Evolutionary conservation across 2,113 vertebrate species (phyloP).

Genomic region (Melozone crissalis): DNA sequence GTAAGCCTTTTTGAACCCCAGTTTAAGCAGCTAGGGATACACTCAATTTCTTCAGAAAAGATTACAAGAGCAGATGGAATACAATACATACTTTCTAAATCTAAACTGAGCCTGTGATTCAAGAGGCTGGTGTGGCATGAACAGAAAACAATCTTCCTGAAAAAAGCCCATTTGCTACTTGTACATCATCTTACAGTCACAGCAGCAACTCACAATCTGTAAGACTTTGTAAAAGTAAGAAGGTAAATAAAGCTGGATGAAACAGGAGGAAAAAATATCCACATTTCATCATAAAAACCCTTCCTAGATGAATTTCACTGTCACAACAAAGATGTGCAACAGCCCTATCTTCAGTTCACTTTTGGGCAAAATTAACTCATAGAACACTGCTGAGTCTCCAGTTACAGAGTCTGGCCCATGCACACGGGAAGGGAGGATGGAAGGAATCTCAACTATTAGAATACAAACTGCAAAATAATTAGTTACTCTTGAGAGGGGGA

Average conservation of each 20-base stretch:
- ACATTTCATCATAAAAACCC: background rate
- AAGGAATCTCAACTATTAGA: constrained; percentile 38
- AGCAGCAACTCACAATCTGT: background rate
- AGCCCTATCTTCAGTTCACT: background rate
- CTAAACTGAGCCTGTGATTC: background rate
- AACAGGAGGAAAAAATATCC: background rate
- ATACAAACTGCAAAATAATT: constrained; percentile 26
- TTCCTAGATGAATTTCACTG: background rate
- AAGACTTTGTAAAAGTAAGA: background rate
- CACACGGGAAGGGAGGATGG: background rate
- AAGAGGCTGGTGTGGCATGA: background rate
- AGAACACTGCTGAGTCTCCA: background rate
- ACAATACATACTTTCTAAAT: background rate
- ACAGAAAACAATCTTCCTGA: background rate
- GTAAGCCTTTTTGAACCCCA: background rate
- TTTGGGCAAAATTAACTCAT: background rate
- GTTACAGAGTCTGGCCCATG: background rate
- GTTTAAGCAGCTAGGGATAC: background rate
- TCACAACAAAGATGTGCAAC: background rate
- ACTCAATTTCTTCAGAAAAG: background rate
- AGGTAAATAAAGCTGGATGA: background rate
- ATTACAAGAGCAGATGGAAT: background rate
- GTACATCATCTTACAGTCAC: background rate
- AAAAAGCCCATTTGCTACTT: background rate
- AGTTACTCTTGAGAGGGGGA: background rate